Base-by-base conservation (phyloP, 2,797 vertebrate species). In the Lepus townsendii region DNA sequence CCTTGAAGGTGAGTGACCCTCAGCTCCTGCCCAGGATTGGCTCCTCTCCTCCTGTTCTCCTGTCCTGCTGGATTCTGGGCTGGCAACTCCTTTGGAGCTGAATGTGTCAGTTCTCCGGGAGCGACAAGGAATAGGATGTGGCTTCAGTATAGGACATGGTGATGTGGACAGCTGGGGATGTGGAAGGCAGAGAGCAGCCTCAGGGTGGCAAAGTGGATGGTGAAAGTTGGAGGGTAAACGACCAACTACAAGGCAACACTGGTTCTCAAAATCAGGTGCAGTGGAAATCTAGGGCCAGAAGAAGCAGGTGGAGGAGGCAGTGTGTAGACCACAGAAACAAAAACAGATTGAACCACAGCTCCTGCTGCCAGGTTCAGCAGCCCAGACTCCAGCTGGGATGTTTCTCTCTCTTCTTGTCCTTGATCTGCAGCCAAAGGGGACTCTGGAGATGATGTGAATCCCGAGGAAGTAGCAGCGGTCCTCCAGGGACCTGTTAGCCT, bases 401-500 rank as follows among this genome's bases (percentile, higher is more conserved):
- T 62, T 65, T 71, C 8, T 13, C 0, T 54, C 60, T 72, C 66
- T 50, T 77, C 91, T 87, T 65, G 57, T 73, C 35, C 42, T 63
- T 16, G 80, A 11, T 78, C 20, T 83, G 22, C 62, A 97, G 95
- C 68, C 50, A 57, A 35, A 69, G 96, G 83, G 32, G 38, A 65
- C 83, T 97, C 96, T 65, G 97, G 97, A 93, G 95, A 95, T 26
- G 60, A 11, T 2, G 22, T 12, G 22, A 86, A 68, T 4, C 30
- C 84, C 0, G 4, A 88, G 54, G 91, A 96, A 11, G 54, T 96
- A 27, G 42, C 69, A 22, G 87, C 38, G 0, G 75, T 79, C 24
- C 87, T 97, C 54, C 91, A 88, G 20, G 96, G 95, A 73, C 95
- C 93, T 11, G 11, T 94, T 69, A 87, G 0, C 16, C 66, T 97